phyloP scores from a whole-genome alignment of 2,797 vertebrate species.

The Antrozous pallidus region DNA sequence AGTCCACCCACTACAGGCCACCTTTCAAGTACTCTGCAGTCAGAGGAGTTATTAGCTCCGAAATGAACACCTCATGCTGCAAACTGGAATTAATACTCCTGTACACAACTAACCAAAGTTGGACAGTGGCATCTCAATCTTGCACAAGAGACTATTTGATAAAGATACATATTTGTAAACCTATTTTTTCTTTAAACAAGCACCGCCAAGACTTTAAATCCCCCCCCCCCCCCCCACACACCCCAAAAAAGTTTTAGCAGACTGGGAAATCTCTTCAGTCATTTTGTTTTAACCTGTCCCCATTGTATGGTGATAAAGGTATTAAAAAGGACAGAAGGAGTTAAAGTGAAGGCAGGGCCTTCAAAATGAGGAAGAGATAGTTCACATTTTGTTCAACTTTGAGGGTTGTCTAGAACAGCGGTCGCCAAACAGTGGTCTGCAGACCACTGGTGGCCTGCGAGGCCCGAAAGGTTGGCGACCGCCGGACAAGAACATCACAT shows the following conservation, averaged over 20 bases:
- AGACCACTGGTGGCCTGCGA: too few relatives aligned
- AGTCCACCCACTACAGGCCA: background rate
- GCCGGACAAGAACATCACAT: background rate
- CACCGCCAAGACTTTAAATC: background rate
- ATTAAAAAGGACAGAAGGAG: background rate
- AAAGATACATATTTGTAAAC: background rate
- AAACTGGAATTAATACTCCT: background rate
- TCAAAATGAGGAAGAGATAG: background rate
- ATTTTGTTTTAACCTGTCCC: background rate
- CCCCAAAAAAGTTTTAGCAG: background rate
- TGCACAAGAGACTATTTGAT: background rate
- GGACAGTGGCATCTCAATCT: background rate
- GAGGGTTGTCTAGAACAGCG: background rate
- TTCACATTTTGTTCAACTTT: background rate
- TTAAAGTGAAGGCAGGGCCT: background rate
- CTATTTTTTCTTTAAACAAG: background rate
- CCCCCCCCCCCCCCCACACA: too few relatives aligned
- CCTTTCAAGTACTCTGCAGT: background rate
- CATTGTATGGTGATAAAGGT: background rate
- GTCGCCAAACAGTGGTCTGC: too few relatives aligned
- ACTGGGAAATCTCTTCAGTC: background rate
- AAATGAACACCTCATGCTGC: background rate
- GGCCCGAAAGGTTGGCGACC: too few relatives aligned
- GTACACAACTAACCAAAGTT: background rate
- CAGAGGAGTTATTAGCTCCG: background rate